A percentile compares a stretch with the other conserved stretches of the same genome.
These are phyloP conservation scores for Nomada ferruginata DNA, from an alignment of 2,888 invertebrate species.

Conservation along the genomic window DNA sequence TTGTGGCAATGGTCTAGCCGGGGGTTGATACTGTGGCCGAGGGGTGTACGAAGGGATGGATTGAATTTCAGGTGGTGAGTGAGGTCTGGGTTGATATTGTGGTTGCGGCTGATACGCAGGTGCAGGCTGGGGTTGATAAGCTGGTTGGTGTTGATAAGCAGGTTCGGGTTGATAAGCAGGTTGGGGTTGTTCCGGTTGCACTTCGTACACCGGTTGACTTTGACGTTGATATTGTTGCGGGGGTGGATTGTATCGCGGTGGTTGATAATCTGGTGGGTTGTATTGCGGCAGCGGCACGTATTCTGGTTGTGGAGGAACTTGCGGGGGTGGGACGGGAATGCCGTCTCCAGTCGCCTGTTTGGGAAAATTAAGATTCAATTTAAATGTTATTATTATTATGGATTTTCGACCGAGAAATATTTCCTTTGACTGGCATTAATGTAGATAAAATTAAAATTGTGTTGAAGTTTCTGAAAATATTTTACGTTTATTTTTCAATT, in stretches of 20 bases:
- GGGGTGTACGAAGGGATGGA: conserved; percentile 84
- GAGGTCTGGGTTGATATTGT: conserved; percentile 73
- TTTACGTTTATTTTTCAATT: too few species aligned
- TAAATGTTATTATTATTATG: background rate
- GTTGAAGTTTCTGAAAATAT: too few species aligned
- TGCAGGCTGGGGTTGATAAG: conserved; percentile 68
- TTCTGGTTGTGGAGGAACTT: conserved; percentile 84
- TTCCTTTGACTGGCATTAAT: too few species aligned
- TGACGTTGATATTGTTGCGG: conserved; percentile 78
- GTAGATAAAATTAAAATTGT: too few species aligned
- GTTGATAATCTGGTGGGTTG: conserved; percentile 80
- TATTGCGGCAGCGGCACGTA: conserved; percentile 79
- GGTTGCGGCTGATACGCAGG: conserved; percentile 64
- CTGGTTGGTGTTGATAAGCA: conserved; percentile 71
- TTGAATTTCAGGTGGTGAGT: conserved; percentile 71
- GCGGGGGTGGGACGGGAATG: conserved; percentile 85
- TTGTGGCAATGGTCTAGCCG: conserved; percentile 82
- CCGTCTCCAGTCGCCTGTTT: conserved; percentile 91
- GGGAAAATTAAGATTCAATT: conserved; percentile 82
- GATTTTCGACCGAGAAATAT: background rate
- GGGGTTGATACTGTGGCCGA: conserved; percentile 71
- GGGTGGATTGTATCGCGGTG: conserved; percentile 71
- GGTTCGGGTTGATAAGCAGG: conserved; percentile 60
- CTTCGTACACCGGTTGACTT: conserved; percentile 85
- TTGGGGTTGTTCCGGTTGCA: conserved; percentile 84